Percentiles rank a stretch among this genome's conserved stretches.
Evolutionary conservation across 1,140 invertebrate species (phyloP).

Genomic region (Listronotus oregonensis): DNA sequence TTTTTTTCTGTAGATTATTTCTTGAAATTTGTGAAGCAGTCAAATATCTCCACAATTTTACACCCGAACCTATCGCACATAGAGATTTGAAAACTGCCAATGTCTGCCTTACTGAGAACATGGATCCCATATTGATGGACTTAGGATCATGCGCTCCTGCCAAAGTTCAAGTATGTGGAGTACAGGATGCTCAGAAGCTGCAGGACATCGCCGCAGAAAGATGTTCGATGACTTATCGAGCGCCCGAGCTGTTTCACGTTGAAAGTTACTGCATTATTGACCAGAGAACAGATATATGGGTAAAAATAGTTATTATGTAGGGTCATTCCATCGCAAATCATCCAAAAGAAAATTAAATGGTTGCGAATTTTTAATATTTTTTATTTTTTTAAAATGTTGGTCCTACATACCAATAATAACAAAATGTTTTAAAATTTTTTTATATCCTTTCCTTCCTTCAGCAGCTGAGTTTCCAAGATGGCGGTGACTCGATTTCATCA

Average conservation of each 20-base stretch:
- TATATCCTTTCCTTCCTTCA: no score
- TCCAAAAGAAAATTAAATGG: no score
- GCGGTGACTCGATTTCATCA: no score
- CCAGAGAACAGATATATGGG: slow-evolving; percentile 88
- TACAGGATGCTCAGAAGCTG: slow-evolving; percentile 72
- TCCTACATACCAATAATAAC: no score
- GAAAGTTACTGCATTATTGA: slow-evolving; percentile 80
- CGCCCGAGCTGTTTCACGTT: slow-evolving; percentile 87
- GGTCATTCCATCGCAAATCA: no score
- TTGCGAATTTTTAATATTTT: no score
- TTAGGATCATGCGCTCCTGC: slow-evolving; percentile 80
- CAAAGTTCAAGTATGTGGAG: slow-evolving; percentile 73
- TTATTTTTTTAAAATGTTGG: no score
- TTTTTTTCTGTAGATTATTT: slow-evolving; percentile 75
- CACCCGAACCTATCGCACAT: slow-evolving; percentile 77
- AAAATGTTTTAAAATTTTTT: no score
- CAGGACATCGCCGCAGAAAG: slow-evolving; percentile 84
- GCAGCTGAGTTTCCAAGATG: no score
- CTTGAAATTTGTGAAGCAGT: slow-evolving; percentile 76
- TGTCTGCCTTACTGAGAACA: slow-evolving; percentile 74
- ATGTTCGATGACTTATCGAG: slow-evolving; percentile 85
- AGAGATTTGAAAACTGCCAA: slow-evolving; percentile 86
- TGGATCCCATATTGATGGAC: slow-evolving; percentile 81
- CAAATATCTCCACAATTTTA: slow-evolving; percentile 73
- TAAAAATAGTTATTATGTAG: no score